Conservation (phyloP, 2,888 invertebrate species). For the Netelia inedita region DNA sequence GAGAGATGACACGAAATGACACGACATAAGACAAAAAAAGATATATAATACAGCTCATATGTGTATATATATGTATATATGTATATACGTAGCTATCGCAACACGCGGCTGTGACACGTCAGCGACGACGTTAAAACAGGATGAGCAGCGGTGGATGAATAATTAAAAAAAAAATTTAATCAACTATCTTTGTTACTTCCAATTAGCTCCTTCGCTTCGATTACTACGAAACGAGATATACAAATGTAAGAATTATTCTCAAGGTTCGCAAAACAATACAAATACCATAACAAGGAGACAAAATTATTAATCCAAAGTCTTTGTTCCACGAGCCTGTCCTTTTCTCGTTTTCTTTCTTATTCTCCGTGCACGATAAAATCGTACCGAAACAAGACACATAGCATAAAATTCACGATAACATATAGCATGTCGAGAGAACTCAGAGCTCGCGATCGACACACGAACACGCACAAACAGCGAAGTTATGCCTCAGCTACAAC, state of each 20-base stretch:
- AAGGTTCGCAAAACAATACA: background rate
- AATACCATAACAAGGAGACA: background rate
- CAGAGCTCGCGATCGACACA: constrained; percentile 27
- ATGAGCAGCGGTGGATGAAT: constrained; percentile 21
- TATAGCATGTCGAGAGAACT: background rate
- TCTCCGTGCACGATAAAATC: constrained; percentile 1
- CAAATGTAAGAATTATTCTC: background rate
- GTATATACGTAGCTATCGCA: constrained; percentile 29
- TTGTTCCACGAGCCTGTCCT: background rate
- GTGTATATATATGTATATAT: constrained; percentile 6
- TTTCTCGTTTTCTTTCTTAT: background rate
- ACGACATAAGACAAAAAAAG: constrained; percentile 4
- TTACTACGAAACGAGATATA: background rate
- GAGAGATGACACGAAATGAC: constrained; percentile 9
- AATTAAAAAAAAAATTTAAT: constrained; percentile 9
- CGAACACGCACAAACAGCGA: constrained; percentile 41
- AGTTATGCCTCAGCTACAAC: background rate
- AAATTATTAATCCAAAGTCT: background rate
- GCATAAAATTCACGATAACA: background rate
- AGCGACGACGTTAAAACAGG: constrained; percentile 25
- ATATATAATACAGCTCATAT: constrained; percentile 14
- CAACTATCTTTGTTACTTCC: background rate
- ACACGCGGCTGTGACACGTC: constrained; percentile 30
- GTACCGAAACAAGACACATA: background rate
- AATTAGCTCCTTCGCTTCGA: background rate